Base-by-base conservation (phyloP, 2,797 vertebrate genomes). In the Miichthys miiuy region DNA sequence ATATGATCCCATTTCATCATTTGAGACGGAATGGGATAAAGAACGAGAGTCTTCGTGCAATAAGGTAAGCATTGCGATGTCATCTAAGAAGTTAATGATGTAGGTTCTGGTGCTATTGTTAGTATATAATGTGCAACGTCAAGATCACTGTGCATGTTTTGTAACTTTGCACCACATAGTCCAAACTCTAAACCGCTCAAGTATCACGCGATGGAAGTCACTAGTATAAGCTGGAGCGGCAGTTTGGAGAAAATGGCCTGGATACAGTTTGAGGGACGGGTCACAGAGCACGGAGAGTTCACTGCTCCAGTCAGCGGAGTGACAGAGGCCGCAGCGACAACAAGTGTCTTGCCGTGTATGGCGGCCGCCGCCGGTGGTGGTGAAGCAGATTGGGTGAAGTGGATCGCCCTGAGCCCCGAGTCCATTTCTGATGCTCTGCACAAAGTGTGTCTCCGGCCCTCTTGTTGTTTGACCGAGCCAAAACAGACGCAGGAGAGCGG, bases 381-480 rank as follows among this genome's bases (percentile, higher is more conserved):
- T 73, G 73, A 16, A 85, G 75, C 85, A 86, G 84, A 84, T 63
- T 77, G 69, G 82, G 51, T 69, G 80, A 80, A 81, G 86, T 81
- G 79, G 75, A 84, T 73, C 46, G 76, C 92, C 90, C 71, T 78
- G 68, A 83, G 88, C 88, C 86, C 80, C 66, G 44, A 85, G 76
- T 87, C 88, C 89, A 92, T 91, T 87, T 91, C 79, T 76, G 72
- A 79, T 56, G 69, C 80, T 42, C 66, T 81, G 72, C 77, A 89
- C 82, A 90, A 84, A 90, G 90, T 93, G 88, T 89, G 87, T 91
- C 76, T 86, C 77, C 67, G 47, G 64, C 55, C 68, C 75, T 87
- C 72, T 79, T 75, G 70, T 84, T 87, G 89, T 88, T 82, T 69
- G 83, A 84, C 79, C 69, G 72, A 89, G 75, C 84, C 86, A 85